phyloP scores from a whole-genome alignment of 2,797 vertebrate genomes.

The Acanthornis magna region DNA sequence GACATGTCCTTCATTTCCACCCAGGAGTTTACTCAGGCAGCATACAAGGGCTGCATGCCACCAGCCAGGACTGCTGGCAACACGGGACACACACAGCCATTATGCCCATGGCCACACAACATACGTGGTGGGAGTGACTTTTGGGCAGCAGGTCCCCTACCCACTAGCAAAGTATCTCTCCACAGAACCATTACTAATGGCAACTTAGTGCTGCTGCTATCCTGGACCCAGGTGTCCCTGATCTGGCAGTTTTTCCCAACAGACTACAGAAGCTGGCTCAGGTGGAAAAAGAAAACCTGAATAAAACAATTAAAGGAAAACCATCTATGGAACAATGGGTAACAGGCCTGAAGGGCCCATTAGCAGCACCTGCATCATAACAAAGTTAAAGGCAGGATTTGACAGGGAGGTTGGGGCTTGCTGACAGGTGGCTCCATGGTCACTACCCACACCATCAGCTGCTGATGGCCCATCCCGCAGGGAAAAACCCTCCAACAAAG shows the following conservation, averaged over 20 bases:
- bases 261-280: background rate
- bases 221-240: background rate
- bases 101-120: rapidly evolving
- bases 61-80: background rate
- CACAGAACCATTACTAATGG: background rate
- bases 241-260: background rate
- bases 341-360: background rate
- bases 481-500: background rate
- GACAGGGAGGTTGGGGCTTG: rapidly evolving
- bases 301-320: background rate
- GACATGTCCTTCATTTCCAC: rapidly evolving
- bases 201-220: rapidly evolving
- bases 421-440: background rate
- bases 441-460: background rate
- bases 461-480: background rate
- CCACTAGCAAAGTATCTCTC: background rate
- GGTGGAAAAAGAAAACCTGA: background rate
- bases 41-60: too few species aligned
- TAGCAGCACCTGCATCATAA: background rate
- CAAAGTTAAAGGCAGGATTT: background rate
- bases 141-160: background rate
- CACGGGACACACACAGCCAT: rapidly evolving
- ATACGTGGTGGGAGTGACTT: background rate
- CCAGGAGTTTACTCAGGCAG: background rate
- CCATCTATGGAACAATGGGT: background rate